Evolutionary conservation across 2,888 invertebrate species (phyloP).

Genomic region (Brenthis hecate): DNA sequence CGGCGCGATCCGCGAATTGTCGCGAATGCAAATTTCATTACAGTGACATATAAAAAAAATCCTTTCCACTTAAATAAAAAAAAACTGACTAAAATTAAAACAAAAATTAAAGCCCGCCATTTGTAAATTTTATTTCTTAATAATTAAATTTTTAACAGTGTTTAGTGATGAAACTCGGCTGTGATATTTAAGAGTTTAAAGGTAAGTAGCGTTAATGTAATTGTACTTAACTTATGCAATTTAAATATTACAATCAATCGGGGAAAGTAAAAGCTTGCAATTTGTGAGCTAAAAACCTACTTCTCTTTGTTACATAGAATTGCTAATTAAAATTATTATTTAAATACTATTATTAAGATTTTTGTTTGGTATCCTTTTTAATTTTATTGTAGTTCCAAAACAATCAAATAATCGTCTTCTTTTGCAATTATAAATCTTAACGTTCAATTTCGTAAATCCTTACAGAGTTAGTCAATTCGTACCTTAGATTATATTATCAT

Average conservation of each 20-base stretch:
- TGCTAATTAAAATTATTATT: neutral
- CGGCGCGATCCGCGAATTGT: conserved; percentile 44
- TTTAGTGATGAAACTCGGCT: conserved; percentile 38
- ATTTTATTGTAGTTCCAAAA: no score
- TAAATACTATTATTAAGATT: neutral
- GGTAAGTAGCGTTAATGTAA: conserved; percentile 18
- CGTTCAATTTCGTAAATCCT: no score
- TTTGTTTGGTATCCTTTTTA: neutral
- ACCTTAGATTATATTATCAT: no score
- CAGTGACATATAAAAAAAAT: conserved; percentile 16
- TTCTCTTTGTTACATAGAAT: conserved; percentile 6
- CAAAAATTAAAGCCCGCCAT: neutral
- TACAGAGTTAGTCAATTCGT: no score
- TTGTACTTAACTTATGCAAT: neutral
- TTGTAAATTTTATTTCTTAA: neutral
- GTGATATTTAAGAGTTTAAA: conserved; percentile 29
- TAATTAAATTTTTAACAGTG: conserved; percentile 8
- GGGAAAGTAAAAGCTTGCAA: conserved; percentile 21
- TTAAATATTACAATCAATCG: neutral
- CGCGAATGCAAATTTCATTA: conserved; percentile 28
- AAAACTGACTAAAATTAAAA: neutral
- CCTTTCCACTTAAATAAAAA: neutral
- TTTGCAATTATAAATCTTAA: no score
- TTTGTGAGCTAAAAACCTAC: conserved; percentile 4
- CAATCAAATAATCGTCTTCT: no score